A percentile compares a stretch with the other conserved stretches of the same genome.
Evolutionary conservation across 2,113 vertebrate species (phyloP).

Genomic region (Hiodon alosoides): DNA sequence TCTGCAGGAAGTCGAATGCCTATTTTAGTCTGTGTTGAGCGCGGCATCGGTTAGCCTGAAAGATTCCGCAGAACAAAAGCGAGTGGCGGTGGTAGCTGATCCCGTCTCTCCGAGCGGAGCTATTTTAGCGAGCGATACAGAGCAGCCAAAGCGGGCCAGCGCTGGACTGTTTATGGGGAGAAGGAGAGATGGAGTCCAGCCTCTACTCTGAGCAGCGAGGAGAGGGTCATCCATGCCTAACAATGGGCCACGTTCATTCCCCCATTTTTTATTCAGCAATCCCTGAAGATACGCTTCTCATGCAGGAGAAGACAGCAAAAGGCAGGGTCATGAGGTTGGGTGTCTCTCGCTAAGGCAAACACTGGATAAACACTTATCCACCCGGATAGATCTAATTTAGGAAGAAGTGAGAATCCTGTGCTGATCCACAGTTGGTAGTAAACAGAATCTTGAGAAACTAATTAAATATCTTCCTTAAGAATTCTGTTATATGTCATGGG

Average conservation of each 20-base stretch:
- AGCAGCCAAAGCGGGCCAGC: background rate
- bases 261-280: background rate
- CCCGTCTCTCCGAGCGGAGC: background rate
- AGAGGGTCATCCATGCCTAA: background rate
- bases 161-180: background rate
- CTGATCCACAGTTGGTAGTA: background rate
- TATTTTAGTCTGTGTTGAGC: too few species aligned
- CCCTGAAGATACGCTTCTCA: background rate
- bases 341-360: conserved; percentile 19
- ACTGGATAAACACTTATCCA: background rate
- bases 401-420: background rate
- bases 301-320: too few species aligned
- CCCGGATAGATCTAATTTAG: background rate
- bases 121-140: background rate
- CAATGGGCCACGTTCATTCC: background rate
- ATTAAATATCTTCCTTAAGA: background rate
- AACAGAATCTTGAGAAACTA: background rate
- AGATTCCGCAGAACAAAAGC: too few species aligned
- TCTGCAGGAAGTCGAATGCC: too few species aligned
- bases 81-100: background rate
- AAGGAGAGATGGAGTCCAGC: background rate
- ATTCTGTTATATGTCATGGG: background rate
- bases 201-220: background rate
- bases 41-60: too few species aligned
- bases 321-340: background rate